phyloP scores from a whole-genome alignment of 2,797 vertebrate genomes.

The Chromis chromis region DNA sequence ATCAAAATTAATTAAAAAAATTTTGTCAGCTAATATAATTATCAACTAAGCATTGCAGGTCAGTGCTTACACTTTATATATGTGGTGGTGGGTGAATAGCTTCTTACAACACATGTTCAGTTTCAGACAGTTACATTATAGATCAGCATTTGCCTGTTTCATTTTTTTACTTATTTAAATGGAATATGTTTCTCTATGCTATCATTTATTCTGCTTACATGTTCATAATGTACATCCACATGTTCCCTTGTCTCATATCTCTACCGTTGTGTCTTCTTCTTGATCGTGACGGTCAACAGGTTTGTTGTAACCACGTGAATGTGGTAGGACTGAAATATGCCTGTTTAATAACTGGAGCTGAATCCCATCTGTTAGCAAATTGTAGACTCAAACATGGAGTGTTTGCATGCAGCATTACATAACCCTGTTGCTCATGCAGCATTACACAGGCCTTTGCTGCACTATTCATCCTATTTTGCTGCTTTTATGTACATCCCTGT shows the following conservation, averaged over 20 bases:
- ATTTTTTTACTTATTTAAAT: neutral
- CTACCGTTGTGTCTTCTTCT: too few relatives aligned
- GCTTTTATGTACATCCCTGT: slow-evolving; percentile 23
- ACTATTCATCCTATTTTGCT: slow-evolving; percentile 29
- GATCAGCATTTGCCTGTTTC: neutral
- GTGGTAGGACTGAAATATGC: slow-evolving; percentile 32
- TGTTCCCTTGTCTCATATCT: neutral
- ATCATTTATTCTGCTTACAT: neutral
- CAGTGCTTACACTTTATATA: too few relatives aligned
- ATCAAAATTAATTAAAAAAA: too few relatives aligned
- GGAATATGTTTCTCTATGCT: neutral
- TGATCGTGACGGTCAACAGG: slow-evolving; percentile 41
- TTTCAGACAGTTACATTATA: too few relatives aligned
- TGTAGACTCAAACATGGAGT: slow-evolving; percentile 34
- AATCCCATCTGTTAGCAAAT: slow-evolving; percentile 55
- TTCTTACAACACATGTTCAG: too few relatives aligned
- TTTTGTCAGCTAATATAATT: too few relatives aligned
- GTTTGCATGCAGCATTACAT: slow-evolving; percentile 53
- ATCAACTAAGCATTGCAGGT: too few relatives aligned
- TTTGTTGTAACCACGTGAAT: slow-evolving; percentile 31
- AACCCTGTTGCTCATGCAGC: slow-evolving; percentile 44
- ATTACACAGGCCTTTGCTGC: slow-evolving; percentile 56
- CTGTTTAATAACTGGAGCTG: slow-evolving; percentile 44
- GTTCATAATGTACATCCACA: neutral
- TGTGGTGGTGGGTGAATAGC: too few relatives aligned